Evolutionary conservation across 2,113 vertebrate genomes (phyloP), one percentile per base, ranked within the genome.

Genomic region (Cephalopholis sonnerati): DNA sequence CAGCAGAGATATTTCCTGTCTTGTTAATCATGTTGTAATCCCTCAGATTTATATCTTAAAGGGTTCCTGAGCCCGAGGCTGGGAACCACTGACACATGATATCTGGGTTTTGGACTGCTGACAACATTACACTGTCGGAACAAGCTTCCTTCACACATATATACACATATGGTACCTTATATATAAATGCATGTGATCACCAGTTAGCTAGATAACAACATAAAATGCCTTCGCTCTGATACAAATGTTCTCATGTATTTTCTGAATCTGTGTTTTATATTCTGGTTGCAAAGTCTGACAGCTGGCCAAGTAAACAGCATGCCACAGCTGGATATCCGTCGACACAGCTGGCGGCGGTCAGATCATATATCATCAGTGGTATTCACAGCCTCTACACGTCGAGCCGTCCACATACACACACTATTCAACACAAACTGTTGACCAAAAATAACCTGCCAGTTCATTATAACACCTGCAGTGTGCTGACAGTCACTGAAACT

Each of bases 241-340:
- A 16, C 27, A 67, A 24, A 20, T 41, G 61, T 18, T 55, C 7
- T 67, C 13, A 1, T 25, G 59, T 67, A 39, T 73, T 79, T 72
- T 59, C 46, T 61, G 20, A 71, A 15, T 67, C 29, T 50, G 1
- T 74, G 29, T 66, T 36, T 1, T 69, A 32, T 27, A 29, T 74
- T 63, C 55, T 59, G 59, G 10, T 9, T 62, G 58, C 65, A 11
- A 24, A 55, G 54, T 24, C 25, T 22, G 79, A 84, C 84, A 83
- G 74, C 59, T 67, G 66, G 66, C 5, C 29, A 25, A 25, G 36
- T 71, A 24, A 65, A 73, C 48, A 67, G 48, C 68, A 36, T 32
- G 27, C 27, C 62, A 82, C 88, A 89, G 84, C 84, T 90, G 77
- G 78, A 81, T 55, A 51, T 36, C 32, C 1, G 3, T 78, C 13